Conservation (phyloP, 2,888 invertebrate genomes). For the Xylocampa areola region DNA sequence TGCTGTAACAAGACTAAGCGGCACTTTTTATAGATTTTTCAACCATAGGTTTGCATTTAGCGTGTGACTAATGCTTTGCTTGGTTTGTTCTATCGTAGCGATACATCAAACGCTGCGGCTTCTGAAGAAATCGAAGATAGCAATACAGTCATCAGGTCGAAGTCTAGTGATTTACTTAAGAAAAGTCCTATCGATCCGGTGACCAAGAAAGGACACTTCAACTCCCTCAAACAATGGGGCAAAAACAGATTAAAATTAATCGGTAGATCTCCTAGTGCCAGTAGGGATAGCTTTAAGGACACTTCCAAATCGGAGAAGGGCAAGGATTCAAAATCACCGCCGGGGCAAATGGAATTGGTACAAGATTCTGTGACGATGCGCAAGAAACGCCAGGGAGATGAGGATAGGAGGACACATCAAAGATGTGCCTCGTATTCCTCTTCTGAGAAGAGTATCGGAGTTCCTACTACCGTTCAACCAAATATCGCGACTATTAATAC, state of each 20-base stretch:
- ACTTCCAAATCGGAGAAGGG: conserved; percentile 78
- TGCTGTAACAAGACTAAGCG: conserved; percentile 85
- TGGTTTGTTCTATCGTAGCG: conserved; percentile 90
- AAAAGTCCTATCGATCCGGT: conserved; percentile 91
- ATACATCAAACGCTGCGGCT: conserved; percentile 87
- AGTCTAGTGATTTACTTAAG: conserved; percentile 94
- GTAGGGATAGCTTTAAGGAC: conserved; percentile 86
- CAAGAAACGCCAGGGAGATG: conserved; percentile 90
- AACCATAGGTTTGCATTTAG: conserved; percentile 84
- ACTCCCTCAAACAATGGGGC: conserved; percentile 96
- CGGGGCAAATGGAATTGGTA: conserved; percentile 89
- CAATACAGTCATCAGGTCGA: conserved; percentile 91
- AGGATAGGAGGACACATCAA: conserved; percentile 93
- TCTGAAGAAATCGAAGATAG: conserved; percentile 87
- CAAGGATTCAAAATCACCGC: conserved; percentile 81
- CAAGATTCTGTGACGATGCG: conserved; percentile 92
- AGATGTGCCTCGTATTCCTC: conserved; percentile 94
- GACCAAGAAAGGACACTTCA: conserved; percentile 92
- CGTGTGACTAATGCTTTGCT: conserved; percentile 90
- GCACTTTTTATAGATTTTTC: conserved; percentile 77
- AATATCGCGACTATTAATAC: conserved; percentile 88
- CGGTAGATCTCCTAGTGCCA: conserved; percentile 90
- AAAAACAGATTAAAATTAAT: conserved; percentile 94
- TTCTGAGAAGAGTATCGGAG: conserved; percentile 92
- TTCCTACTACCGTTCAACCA: conserved; percentile 87